phyloP scores from a whole-genome alignment of 2,797 vertebrate genomes.

The Syndactyla subalaris region DNA sequence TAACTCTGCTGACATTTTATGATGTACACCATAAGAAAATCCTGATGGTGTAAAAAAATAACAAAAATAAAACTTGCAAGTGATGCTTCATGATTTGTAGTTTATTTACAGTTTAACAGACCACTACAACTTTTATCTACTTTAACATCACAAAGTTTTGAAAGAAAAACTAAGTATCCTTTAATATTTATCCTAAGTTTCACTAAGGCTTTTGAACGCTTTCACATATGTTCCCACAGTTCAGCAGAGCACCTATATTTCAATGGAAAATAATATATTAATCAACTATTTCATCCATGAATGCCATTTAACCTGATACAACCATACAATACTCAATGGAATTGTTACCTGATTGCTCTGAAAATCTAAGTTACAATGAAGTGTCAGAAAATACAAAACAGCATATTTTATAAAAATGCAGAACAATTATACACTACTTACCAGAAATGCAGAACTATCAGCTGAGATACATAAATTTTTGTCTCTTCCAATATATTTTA shows the following conservation, averaged over 20 bases:
- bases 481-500: not conserved
- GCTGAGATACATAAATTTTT: not conserved
- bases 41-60: not conserved
- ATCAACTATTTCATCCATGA: not conserved
- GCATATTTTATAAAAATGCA: not conserved
- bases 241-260: not conserved
- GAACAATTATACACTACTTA: not conserved
- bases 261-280: not conserved
- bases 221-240: not conserved
- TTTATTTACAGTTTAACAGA: not conserved
- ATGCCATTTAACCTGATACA: not conserved
- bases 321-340: not conserved
- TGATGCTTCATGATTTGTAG: not conserved
- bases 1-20: not conserved
- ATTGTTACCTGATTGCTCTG: not conserved
- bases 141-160: not conserved
- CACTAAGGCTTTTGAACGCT: not conserved
- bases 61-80: not conserved
- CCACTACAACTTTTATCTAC: not conserved
- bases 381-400: not conserved
- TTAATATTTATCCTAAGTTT: not conserved
- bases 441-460: not conserved
- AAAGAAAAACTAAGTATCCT: not conserved
- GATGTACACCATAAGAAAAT: not conserved
- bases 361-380: not conserved